phyloP scores from a whole-genome alignment of 2,888 invertebrate genomes.

The Dendrolimus houi region DNA sequence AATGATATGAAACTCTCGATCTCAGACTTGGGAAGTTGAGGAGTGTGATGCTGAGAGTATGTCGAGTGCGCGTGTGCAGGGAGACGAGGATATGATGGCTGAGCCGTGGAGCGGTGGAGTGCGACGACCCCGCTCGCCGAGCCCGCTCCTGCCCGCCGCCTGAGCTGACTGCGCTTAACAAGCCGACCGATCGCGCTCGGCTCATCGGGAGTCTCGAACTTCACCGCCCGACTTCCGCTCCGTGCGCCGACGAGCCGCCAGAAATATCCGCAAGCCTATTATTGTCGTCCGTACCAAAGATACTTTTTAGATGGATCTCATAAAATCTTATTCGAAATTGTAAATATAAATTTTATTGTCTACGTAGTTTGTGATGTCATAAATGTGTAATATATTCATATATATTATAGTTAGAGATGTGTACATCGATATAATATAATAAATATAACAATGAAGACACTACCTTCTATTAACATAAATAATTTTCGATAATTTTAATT shows the following conservation, averaged over 20 bases:
- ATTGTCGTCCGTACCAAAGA: conserved; percentile 23
- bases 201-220: conserved; percentile 12
- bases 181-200: conserved; percentile 7
- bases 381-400: no score
- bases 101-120: conserved; percentile 70
- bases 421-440: no score
- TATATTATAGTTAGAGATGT: no score
- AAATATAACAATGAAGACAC: no score
- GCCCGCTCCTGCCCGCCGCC: conserved; percentile 63
- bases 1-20: conserved; percentile 67
- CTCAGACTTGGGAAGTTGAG: conserved; percentile 75
- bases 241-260: conserved; percentile 13
- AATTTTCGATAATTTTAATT: no score
- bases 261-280: conserved; percentile 38
- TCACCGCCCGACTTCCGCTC: conserved; percentile 1
- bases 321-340: background rate
- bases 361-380: conserved; percentile 5
- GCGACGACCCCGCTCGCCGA: conserved; percentile 58
- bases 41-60: conserved; percentile 74
- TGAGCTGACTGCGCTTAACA: conserved; percentile 27
- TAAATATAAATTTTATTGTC: background rate
- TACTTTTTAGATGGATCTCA: background rate
- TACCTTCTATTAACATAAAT: no score
- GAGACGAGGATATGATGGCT: conserved; percentile 79
- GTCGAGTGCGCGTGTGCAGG: conserved; percentile 76